Conservation (phyloP, 2,888 invertebrate species). For the Hypselothyrea guttata region DNA sequence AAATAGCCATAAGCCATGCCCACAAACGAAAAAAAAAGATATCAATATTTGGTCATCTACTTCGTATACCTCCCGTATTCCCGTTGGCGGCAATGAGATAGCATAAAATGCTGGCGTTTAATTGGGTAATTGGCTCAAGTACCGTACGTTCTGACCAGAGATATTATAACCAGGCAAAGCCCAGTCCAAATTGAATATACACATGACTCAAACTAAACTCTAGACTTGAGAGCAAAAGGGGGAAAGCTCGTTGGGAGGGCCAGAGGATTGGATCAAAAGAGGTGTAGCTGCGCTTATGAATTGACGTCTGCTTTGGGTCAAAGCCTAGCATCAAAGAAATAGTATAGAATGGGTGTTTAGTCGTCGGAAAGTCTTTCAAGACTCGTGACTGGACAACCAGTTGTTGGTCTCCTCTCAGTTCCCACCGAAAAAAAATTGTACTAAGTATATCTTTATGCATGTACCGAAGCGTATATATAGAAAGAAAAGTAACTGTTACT, state of each 20-base stretch:
- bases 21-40: conserved; percentile 37
- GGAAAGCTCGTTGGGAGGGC: background rate
- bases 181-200: conserved; percentile 64
- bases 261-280: background rate
- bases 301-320: conserved; percentile 54
- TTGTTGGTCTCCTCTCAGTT: conserved; percentile 21
- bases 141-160: conserved; percentile 57
- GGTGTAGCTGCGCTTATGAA: conserved; percentile 46
- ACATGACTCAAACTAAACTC: conserved; percentile 46
- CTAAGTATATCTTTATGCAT: conserved; percentile 24
- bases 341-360: conserved; percentile 44
- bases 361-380: conserved; percentile 51
- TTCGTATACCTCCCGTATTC: background rate
- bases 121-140: conserved; percentile 78
- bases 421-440: conserved; percentile 42
- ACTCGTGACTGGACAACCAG: conserved; percentile 68
- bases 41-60: conserved; percentile 74
- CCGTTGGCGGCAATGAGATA: conserved; percentile 67
- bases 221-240: conserved; percentile 5
- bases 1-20: conserved; percentile 52
- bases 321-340: conserved; percentile 40
- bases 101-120: conserved; percentile 74
- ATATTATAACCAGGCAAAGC: conserved; percentile 48
- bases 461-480: conserved; percentile 12
- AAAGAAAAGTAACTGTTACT: conserved; percentile 72